A percentile compares a stretch with the other conserved stretches of the same genome.
Conservation (phyloP, 64 coral and sea anemone species). For the Platygyra sinensis region DNA sequence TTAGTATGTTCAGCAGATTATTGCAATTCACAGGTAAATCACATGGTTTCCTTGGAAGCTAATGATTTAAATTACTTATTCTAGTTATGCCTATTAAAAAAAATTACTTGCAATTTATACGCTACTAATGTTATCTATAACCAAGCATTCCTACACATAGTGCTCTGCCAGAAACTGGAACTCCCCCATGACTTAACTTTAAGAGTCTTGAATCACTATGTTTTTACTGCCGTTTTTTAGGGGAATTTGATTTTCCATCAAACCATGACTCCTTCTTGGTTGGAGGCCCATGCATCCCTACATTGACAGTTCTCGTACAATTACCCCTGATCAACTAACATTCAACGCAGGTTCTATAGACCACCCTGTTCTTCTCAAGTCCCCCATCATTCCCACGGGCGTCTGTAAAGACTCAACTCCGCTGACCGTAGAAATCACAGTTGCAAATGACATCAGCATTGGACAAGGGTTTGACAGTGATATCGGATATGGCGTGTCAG, state of each 20-base stretch:
- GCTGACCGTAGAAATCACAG: constrained; percentile 25
- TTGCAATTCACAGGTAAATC: too few relatives aligned
- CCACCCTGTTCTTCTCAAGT: not conserved
- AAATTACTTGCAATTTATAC: too few relatives aligned
- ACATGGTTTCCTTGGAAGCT: too few relatives aligned
- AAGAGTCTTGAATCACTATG: too few relatives aligned
- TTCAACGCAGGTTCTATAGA: too few relatives aligned
- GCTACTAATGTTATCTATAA: too few relatives aligned
- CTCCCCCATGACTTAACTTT: too few relatives aligned
- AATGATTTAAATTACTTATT: too few relatives aligned
- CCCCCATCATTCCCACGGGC: not conserved
- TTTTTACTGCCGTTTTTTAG: not conserved
- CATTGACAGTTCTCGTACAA: not conserved
- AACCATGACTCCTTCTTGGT: constrained; percentile 6
- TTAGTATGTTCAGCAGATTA: not conserved
- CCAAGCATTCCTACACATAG: too few relatives aligned
- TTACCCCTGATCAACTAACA: not conserved
- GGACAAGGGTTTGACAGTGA: constrained; percentile 8
- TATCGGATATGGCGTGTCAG: constrained; percentile 22
- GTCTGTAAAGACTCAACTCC: not conserved
- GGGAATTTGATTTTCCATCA: not conserved
- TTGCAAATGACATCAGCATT: constrained; percentile 18
- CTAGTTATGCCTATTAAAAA: too few relatives aligned
- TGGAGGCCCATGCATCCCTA: not conserved
- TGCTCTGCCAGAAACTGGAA: too few relatives aligned